Evolutionary conservation across 2,113 vertebrate species (phyloP).

Genomic region (Rynchops niger): DNA sequence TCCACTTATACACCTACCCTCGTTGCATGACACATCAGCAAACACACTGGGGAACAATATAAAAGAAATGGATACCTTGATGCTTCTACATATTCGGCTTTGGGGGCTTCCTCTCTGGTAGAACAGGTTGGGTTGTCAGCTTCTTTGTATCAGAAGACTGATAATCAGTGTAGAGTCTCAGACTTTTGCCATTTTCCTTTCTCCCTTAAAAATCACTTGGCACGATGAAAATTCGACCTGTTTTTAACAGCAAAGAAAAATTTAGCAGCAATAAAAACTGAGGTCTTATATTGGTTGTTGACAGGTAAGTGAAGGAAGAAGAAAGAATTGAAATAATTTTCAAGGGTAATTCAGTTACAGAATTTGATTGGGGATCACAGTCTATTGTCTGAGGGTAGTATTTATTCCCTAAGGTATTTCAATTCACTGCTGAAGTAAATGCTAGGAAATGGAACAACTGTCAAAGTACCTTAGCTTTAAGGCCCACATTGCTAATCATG

Average conservation of each 20-base stretch:
- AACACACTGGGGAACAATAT: neutral
- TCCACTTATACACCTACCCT: neutral
- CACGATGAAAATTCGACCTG: neutral
- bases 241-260: neutral
- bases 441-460: neutral
- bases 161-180: neutral
- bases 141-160: neutral
- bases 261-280: neutral
- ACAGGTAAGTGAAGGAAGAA: neutral
- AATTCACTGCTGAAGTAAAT: slow-evolving; percentile 4
- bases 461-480: neutral
- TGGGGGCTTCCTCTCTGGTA: neutral
- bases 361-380: neutral
- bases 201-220: neutral
- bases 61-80: neutral
- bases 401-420: slow-evolving; percentile 18
- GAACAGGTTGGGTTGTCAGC: neutral
- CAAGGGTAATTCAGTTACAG: neutral
- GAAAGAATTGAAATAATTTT: slow-evolving; percentile 11
- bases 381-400: neutral
- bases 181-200: neutral
- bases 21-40: neutral
- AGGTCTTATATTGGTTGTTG: neutral
- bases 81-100: neutral
- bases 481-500: neutral